Evolutionary conservation across 2,797 vertebrate genomes (phyloP).

Genomic region (Acipenser transmontanus): DNA sequence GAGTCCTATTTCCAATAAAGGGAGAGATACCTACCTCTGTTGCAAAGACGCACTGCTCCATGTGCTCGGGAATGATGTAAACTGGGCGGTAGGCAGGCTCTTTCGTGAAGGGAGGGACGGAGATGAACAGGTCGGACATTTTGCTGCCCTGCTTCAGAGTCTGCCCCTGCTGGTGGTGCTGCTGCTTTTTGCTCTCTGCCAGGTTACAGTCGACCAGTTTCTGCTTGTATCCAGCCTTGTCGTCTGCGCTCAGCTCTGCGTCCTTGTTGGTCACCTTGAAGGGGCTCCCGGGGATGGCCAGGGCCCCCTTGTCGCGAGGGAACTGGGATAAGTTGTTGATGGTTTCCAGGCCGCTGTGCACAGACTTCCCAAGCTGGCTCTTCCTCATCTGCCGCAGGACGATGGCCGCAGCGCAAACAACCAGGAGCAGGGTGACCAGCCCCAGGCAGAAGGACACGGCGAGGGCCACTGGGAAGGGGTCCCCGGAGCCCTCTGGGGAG

Average conservation of each 20-base stretch:
- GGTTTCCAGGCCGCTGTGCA: conserved; percentile 63
- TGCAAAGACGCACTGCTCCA: conserved; percentile 66
- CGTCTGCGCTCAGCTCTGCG: conserved; percentile 41
- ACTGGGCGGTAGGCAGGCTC: conserved; percentile 61
- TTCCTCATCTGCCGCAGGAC: conserved; percentile 53
- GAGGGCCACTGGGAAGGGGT: conserved; percentile 39
- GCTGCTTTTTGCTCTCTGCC: conserved; percentile 24
- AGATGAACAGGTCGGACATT: conserved; percentile 57
- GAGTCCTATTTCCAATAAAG: too few relatives aligned
- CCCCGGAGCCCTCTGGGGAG: conserved; percentile 28
- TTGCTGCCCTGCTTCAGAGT: conserved; percentile 15
- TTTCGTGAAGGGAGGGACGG: conserved; percentile 47
- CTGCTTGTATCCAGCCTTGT: conserved; percentile 59
- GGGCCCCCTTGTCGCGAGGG: conserved; percentile 61
- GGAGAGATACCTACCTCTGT: conserved; percentile 61
- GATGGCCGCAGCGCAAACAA: conserved; percentile 44
- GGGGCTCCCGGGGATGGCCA: conserved; percentile 53
- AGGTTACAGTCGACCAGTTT: conserved; percentile 66
- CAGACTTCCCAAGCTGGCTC: conserved; percentile 19
- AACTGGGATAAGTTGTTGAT: conserved; percentile 59
- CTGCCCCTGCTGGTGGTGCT: too few relatives aligned
- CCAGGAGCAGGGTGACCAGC: conserved; percentile 55
- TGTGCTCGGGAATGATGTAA: conserved; percentile 62
- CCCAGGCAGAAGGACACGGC: conserved; percentile 55
- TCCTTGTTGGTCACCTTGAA: conserved; percentile 71